Base-by-base conservation (phyloP, 2,113 vertebrate species). In the Suncus etruscus region DNA sequence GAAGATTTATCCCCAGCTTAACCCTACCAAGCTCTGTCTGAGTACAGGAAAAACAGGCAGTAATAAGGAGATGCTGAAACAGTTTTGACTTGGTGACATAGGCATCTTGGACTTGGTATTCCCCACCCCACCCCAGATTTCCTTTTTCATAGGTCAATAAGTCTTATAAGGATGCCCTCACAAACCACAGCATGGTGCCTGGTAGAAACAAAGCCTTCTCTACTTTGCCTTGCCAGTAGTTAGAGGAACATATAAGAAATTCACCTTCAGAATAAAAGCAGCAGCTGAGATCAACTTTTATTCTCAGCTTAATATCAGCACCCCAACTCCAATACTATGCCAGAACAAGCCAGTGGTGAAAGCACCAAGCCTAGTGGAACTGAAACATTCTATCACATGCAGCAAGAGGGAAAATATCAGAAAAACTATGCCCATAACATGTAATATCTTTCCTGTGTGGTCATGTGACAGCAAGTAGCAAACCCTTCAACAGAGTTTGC, bases 21-120 rank as follows among this genome's bases (percentile, higher is more conserved):
- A 50, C 73, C 79, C 63, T 68, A 8, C 0, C 0, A 32, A 70
- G 11, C 68, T 45, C 50, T 0, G 1, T 63, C 25, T 50, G 72
- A 84, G 24, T 16, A 66, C 8, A 69, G 20, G n/a, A 22, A 47
- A 77, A 86, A 3, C n/a, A 70, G 48, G 18, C 11, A 22, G 10
- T 73, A 68, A 25, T 39, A 86, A 80, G 61, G 22, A 80, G 84
- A 86, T 77, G 39, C 51, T 76, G 9, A 91, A 95, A 27, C 27
- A 11, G 47, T 32, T 68, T 15, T 66, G 29, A 48, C 63, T 87
- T 68, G 32, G 32, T 54, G n/a, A 85, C 61, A 51, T 50, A 58
- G 83, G 16, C 29, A 39, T 2, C 3, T 54, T 18, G 65, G 18
- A 75, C 77, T 70, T 74, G 54, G n/a, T 9, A 31, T 27, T 24